Base-by-base conservation (phyloP, 1,140 invertebrate species). In the Drosophila auraria region DNA sequence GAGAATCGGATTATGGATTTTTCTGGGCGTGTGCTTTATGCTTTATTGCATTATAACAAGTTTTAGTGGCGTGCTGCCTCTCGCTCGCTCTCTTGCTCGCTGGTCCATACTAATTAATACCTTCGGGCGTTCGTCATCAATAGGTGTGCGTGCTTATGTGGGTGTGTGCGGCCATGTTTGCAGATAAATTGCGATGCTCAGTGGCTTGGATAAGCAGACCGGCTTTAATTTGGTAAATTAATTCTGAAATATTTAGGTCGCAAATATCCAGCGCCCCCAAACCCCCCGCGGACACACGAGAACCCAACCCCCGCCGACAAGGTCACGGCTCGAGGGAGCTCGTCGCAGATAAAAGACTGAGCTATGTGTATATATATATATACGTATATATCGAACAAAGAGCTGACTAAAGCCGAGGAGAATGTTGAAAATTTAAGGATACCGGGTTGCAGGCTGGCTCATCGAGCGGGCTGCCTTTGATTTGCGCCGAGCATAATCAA, bases 151-250 rank as follows among this genome's bases (percentile, higher is more conserved):
- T 57, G 33, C 30, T 44, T 68, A 23, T 58, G 7, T 56, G 23
- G 45, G 68, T 70, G 57, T 69, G 71, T 80, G 61, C 65, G 70
- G 30, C 59, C 83, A 82, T 82, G 77, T 80, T 83, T 73, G 80
- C 80, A 83, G 81, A 76, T 84, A 89, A 76, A 90, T 89, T 86
- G 86, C 82, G 57, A 86, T 84, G 82, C 79, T 89, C 86, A 89
- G 78, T 89, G 86, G 78, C 68, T 89, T 77, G 86, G 81, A 89
- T 90, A 84, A 90, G 86, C 84, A 87, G 80, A 71, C 73, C 70
- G 78, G 86, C 84, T 89, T 90, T 89, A 90, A 90, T 89, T 89
- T 89, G 82, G 86, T 90, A 82, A 89, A 89, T 89, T 84, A 84
- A 90, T 89, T 82, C 78, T 76, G 69, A 82, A 89, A 84, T 90